These are phyloP conservation scores for Motacilla alba DNA, from an alignment of 2,113 vertebrate species.

Conservation along the genomic window DNA sequence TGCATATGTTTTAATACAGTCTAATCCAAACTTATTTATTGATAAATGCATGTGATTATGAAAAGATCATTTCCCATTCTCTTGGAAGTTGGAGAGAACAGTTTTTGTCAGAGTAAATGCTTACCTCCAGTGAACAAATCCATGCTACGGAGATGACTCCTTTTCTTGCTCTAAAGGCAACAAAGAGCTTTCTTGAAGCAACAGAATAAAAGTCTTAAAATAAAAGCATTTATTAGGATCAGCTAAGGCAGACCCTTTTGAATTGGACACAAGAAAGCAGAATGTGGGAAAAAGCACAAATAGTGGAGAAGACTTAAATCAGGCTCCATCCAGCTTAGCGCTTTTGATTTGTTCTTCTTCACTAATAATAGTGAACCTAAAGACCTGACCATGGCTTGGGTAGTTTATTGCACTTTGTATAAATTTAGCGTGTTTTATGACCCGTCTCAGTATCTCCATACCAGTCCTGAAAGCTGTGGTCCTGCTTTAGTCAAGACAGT, in stretches of 20 bases:
- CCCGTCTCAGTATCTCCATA: background rate
- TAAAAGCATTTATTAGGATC: background rate
- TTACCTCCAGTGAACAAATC: background rate
- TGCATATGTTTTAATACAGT: constrained; percentile 40
- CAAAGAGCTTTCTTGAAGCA: constrained; percentile 6
- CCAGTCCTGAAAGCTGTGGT: background rate
- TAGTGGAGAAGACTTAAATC: background rate
- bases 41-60: constrained; percentile 44
- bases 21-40: constrained; percentile 61
- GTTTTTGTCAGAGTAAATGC: background rate
- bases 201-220: background rate
- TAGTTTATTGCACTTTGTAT: constrained; percentile 2
- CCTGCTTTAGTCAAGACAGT: background rate
- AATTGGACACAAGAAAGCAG: background rate
- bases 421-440: background rate
- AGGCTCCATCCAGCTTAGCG: background rate
- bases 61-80: background rate
- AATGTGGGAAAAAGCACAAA: constrained; percentile 58
- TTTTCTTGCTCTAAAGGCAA: background rate
- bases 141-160: background rate
- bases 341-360: background rate
- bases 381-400: background rate
- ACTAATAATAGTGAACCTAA: background rate
- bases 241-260: background rate
- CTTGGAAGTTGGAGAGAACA: background rate